Evolutionary conservation across 1,140 invertebrate genomes (phyloP), one percentile per base, ranked within the genome.

Genomic region (Brachionus sp.): DNA sequence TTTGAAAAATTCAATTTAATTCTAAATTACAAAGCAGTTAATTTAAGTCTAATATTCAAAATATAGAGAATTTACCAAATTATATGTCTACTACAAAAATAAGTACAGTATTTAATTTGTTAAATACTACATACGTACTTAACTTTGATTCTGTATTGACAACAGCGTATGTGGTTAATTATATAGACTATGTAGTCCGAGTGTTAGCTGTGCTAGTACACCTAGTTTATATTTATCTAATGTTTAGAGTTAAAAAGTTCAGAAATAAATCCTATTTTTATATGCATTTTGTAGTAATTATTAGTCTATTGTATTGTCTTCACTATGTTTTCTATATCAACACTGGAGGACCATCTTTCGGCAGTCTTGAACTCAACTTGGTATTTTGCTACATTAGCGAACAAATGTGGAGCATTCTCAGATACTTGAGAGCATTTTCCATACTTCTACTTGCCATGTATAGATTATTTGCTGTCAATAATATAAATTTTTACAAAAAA

Each of bases 311-410:
- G 16, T 62, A 62, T 62, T 57, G 46, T 29, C 10, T 44, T 9
- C 77, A 80, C 33, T 80, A 80, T 80, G 50, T 19, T 10, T 57
- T 25, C 16, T 80, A 62, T 19, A 80, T 62, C 16, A 37, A 37
- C 0, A 80, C 50, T 13, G 50, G 50, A 3, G 62, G 77, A 23
- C 77, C 77, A 12, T 25, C 50, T 23, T 80, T 80, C 12, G 5
- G 50, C 7, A 80, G 37, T 16, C 13, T 57, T 7, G 44, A 80
- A 29, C 33, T 80, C n/a, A 80, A 80, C 39, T 19, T 62, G 37
- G 5, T 80, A 33, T 80, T 80, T 66, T 80, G 77, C 62, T 62
- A 57, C 35, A 29, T 80, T 16, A 80, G 77, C 23, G 77, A 80
- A 80, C 50, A 62, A 57, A 25, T 66, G 12, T 80, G 77, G 77